A percentile compares a stretch with the other conserved stretches of the same genome.
Conservation (phyloP, 2,797 vertebrate genomes). For the Phataginus tricuspis region DNA sequence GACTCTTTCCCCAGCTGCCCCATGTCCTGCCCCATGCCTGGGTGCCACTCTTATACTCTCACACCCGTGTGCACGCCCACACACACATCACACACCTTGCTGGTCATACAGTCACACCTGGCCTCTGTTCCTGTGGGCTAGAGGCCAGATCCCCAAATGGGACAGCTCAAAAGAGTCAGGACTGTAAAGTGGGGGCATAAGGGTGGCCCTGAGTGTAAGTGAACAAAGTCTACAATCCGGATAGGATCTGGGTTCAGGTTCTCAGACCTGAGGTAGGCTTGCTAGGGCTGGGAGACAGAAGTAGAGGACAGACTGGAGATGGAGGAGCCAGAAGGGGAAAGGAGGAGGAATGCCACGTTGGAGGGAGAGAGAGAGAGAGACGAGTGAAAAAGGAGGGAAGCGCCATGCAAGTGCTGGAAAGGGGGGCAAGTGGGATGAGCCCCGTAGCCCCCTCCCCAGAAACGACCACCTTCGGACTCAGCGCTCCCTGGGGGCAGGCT, state of each 20-base stretch:
- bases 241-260: background rate
- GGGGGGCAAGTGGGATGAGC: constrained; percentile 44
- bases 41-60: constrained; percentile 59
- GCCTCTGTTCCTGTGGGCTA: constrained; percentile 59
- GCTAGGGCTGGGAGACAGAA: constrained; percentile 56
- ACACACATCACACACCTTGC: constrained; percentile 60
- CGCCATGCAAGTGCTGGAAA: constrained; percentile 74
- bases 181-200: background rate
- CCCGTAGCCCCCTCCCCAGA: constrained; percentile 42
- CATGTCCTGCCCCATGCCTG: background rate
- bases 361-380: background rate
- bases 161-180: constrained; percentile 68
- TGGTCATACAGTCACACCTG: constrained; percentile 63
- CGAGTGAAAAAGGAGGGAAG: constrained; percentile 51
- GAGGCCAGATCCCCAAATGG: constrained; percentile 74
- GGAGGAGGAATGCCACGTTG: constrained; percentile 58
- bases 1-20: background rate
- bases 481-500: constrained; percentile 63
- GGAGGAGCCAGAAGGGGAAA: constrained; percentile 67
- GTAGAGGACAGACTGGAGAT: constrained; percentile 6
- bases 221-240: background rate
- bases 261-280: constrained; percentile 61
- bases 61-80: constrained; percentile 71
- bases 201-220: background rate
- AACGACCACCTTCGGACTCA: constrained; percentile 69